phyloP scores from a whole-genome alignment of 2,797 vertebrate species.

The Lithobates sylvaticus region DNA sequence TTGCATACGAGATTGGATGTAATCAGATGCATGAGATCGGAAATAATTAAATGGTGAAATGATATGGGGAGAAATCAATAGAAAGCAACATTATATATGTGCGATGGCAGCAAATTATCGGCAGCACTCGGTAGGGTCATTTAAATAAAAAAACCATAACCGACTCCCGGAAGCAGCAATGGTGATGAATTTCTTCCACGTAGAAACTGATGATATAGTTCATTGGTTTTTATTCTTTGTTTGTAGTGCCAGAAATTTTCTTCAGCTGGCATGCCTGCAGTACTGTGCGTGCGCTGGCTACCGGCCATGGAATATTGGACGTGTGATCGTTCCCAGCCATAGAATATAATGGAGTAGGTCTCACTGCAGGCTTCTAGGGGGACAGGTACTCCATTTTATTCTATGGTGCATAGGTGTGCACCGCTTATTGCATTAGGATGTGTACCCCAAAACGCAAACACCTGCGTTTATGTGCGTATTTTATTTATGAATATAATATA shows the following conservation, averaged over 20 bases:
- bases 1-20: background rate
- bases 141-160: background rate
- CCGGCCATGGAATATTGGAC: background rate
- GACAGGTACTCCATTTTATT: too few relatives aligned
- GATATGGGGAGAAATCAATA: background rate
- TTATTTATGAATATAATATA: too few relatives aligned
- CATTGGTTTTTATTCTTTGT: background rate
- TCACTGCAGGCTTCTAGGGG: too few relatives aligned
- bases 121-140: background rate
- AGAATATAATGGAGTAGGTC: too few relatives aligned
- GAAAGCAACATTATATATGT: background rate
- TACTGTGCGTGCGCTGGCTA: background rate
- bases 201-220: background rate
- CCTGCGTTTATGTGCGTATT: too few relatives aligned
- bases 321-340: too few relatives aligned
- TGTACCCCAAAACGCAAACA: too few relatives aligned
- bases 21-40: constrained; percentile 2
- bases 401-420: too few relatives aligned
- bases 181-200: too few relatives aligned
- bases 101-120: constrained; percentile 2
- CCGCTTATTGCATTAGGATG: too few relatives aligned
- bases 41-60: background rate
- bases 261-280: background rate
- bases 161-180: too few relatives aligned
- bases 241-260: background rate